Conservation (phyloP, 2,113 vertebrate genomes). For the Cathartes aura region DNA sequence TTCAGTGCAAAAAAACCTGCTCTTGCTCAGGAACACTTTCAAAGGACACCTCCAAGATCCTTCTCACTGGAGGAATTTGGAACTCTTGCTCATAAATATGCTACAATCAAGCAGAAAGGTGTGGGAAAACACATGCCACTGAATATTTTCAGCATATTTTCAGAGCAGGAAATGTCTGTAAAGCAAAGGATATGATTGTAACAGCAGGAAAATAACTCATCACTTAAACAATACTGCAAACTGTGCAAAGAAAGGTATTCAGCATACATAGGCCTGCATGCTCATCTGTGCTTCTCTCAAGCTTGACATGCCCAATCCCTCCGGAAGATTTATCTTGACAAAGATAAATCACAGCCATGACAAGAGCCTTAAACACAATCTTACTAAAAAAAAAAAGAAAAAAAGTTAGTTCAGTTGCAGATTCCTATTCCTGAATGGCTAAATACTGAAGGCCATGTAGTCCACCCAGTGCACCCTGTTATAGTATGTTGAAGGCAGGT, state of each 20-base stretch:
- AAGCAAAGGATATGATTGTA: not conserved
- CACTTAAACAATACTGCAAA: not conserved
- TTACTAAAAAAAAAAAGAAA: not conserved
- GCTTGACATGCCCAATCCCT: not conserved
- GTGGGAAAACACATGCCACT: not conserved
- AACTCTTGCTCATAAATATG: not conserved
- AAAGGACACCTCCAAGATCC: not conserved
- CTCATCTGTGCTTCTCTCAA: not conserved
- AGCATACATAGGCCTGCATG: not conserved
- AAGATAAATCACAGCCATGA: not conserved
- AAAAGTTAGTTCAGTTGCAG: not conserved
- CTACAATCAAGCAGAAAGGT: not conserved
- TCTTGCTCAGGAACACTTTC: not conserved
- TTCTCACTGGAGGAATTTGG: not conserved
- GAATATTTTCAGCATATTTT: not conserved
- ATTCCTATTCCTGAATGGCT: not conserved
- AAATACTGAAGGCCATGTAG: not conserved
- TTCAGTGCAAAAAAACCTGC: fast-evolving
- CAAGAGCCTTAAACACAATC: not conserved
- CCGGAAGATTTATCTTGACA: not conserved
- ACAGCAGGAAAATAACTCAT: not conserved
- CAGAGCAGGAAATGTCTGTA: not conserved
- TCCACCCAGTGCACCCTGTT: not conserved
- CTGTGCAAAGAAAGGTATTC: not conserved
- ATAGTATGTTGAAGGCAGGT: not conserved